Base-by-base conservation (phyloP, 2,888 invertebrate genomes). In the Tortricodes alternella region DNA sequence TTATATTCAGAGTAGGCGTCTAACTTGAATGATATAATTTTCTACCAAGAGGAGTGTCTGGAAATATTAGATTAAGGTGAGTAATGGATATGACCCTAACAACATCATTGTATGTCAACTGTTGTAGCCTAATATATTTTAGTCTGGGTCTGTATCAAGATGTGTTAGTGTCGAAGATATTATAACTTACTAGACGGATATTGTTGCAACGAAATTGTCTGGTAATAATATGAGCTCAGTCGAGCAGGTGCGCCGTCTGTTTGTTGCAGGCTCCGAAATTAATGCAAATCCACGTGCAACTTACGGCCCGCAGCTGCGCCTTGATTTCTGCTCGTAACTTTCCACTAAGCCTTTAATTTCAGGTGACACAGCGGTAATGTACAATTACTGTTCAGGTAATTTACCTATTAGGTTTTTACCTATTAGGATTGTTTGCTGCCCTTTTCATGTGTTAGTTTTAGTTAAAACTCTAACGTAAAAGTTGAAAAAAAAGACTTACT, bases 1-100 rank as follows among this genome's bases (percentile, higher is more conserved):
- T 80, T 79, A 73, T 76, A 83, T 83, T 81, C 80, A 70, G 62
- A 63, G 62, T 59, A 62, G 65, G 64, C 59, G 63, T 66, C 67
- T 62, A 68, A 73, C 63, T 56, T 50, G 48, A 48, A 53, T 53
- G 35, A 55, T 48, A 55, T 53, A 46, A 53, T 55, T 55, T 48
- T 49, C 35, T 55, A 29, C 37, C 32, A 43, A 29, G 38, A 41
- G 21, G 24, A 55, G 24, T 41, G 55, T 41, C 35, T 48, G 27
- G 27, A 11, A 55, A 43, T 55, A 49, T 55, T 55, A 29, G 34
- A 27, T 27, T 48, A 27, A 16, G 16, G n/a, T n/a, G n/a, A n/a
- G 21, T 41, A 51, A 38, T 41, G 37, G 38, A 38, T 32, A 53
- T 7, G 18, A 24, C 37, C 16, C n/a, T n/a, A n/a, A n/a, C n/a